Evolutionary conservation across 2,797 vertebrate genomes (phyloP).

Genomic region (Acanthis flammea): DNA sequence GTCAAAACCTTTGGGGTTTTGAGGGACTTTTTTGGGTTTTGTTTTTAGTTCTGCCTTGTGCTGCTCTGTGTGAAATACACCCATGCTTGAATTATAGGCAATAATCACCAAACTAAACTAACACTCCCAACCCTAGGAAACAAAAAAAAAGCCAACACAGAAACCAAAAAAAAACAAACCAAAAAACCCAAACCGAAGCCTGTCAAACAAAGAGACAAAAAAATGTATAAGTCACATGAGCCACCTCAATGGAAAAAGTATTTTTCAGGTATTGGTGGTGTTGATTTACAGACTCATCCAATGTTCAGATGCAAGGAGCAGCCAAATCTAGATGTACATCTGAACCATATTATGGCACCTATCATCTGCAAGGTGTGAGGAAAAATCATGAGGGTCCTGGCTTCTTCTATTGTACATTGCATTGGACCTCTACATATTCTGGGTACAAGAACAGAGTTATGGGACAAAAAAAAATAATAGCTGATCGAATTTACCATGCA

Average conservation of each 20-base stretch:
- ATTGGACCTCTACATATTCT: background rate
- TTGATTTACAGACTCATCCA: background rate
- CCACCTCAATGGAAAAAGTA: background rate
- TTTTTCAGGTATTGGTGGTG: background rate
- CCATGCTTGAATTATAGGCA: background rate
- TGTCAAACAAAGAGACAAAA: background rate
- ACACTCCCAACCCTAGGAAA: accelerated
- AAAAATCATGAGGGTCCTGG: background rate
- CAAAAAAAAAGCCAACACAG: background rate
- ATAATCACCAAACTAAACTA: background rate
- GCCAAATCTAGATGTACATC: background rate
- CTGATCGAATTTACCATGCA: background rate
- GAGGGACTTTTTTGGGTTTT: accelerated
- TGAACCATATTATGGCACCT: background rate
- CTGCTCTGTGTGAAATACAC: background rate
- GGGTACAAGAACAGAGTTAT: background rate
- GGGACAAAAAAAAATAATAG: background rate
- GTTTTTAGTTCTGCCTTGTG: background rate
- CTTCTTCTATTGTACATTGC: background rate
- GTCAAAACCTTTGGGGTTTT: background rate
- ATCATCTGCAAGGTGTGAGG: background rate
- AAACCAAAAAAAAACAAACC: background rate
- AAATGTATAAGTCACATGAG: background rate
- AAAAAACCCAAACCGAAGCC: background rate
- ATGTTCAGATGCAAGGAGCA: background rate